A percentile compares a stretch with the other conserved stretches of the same genome.
phyloP scores from a whole-genome alignment of 2,888 invertebrate genomes.

The Tetranychus truncatus region DNA sequence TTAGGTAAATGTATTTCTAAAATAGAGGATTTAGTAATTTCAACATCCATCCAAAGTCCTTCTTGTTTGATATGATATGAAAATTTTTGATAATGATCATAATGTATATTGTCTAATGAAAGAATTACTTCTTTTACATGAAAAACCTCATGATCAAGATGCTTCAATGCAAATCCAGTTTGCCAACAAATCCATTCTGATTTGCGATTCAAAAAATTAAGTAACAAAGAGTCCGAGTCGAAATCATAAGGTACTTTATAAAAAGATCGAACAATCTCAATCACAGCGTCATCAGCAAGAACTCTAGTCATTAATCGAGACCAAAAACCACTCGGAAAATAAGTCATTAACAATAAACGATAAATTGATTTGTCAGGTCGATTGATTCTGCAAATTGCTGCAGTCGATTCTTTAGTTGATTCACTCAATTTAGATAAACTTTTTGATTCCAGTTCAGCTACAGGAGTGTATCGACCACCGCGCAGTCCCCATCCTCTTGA shows the following conservation, averaged over 20 bases:
- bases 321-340: constrained; percentile 97
- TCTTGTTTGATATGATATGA: constrained; percentile 47
- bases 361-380: constrained; percentile 30
- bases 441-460: not conserved
- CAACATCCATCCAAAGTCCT: constrained; percentile 65
- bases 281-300: constrained; percentile 66
- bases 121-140: constrained; percentile 61
- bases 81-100: constrained; percentile 37
- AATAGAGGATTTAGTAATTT: constrained; percentile 57
- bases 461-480: not conserved
- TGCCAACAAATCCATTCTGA: constrained; percentile 89
- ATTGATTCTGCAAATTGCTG: constrained; percentile 11
- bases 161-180: constrained; percentile 57
- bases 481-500: not conserved
- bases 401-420: not conserved
- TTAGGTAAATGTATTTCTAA: constrained; percentile 68
- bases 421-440: not conserved
- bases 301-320: constrained; percentile 77
- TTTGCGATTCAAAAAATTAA: constrained; percentile 23
- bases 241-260: constrained; percentile 54
- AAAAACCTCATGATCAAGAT: constrained; percentile 19
- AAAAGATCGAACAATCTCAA: constrained; percentile 53
- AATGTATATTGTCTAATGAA: constrained; percentile 29
- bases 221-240: constrained; percentile 33
- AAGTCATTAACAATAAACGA: constrained; percentile 72